Conservation (phyloP, 92 coral and sea anemone species). For the Heteractis magnifica region DNA sequence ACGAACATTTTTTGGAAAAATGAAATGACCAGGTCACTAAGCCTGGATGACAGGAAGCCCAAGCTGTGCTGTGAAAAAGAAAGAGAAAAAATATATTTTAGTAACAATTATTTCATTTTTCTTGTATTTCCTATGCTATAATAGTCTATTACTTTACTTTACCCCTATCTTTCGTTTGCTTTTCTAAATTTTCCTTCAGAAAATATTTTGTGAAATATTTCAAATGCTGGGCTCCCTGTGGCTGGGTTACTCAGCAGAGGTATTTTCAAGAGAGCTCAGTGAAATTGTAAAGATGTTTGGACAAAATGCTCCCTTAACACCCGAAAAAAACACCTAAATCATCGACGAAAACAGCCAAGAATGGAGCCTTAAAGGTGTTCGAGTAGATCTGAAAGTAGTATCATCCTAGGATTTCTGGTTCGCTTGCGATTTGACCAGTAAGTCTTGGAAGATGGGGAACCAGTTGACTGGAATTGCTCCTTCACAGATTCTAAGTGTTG, state of each 20-base stretch:
- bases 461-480: constrained; percentile 96
- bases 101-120: background rate
- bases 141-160: no score
- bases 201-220: background rate
- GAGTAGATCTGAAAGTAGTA: background rate
- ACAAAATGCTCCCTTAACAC: constrained; percentile 2
- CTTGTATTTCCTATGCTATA: no score
- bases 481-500: constrained; percentile 92
- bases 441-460: constrained; percentile 68
- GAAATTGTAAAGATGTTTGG: background rate
- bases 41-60: background rate
- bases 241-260: background rate
- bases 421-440: background rate
- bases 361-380: constrained; percentile 3
- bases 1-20: no score
- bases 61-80: background rate
- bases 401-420: constrained; percentile 6
- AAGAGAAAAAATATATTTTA: background rate
- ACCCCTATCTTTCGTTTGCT: background rate
- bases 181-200: background rate
- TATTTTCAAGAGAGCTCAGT: background rate
- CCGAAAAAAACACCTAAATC: background rate
- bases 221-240: background rate
- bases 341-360: background rate
- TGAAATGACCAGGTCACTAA: background rate